Evolutionary conservation across 2,113 vertebrate genomes (phyloP).

Genomic region (Cyanocitta stelleri): DNA sequence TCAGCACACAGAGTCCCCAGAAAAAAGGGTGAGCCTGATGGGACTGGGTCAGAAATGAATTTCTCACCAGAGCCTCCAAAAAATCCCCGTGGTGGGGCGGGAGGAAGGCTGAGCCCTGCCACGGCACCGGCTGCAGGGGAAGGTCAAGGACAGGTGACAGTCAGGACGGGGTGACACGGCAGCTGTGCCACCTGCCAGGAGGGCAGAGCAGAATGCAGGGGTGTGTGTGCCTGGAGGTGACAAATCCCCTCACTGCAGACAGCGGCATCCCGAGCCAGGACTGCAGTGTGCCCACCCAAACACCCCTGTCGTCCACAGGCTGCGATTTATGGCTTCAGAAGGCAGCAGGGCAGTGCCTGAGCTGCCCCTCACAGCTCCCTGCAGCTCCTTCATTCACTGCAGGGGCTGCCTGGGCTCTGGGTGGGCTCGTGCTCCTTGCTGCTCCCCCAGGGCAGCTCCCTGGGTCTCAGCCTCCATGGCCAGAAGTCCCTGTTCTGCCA

Average conservation of each 20-base stretch:
- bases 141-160: not conserved
- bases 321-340: not conserved
- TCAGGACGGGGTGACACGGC: not conserved
- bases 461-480: not conserved
- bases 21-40: not conserved
- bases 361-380: not conserved
- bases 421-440: not conserved
- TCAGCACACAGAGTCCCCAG: not conserved
- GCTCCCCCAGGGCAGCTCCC: not conserved
- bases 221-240: not conserved
- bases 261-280: not conserved
- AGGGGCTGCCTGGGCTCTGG: not conserved
- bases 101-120: not conserved
- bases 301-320: not conserved
- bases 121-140: not conserved
- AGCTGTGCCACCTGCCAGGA: not conserved
- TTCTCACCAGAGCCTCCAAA: not conserved
- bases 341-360: not conserved
- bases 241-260: not conserved
- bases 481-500: not conserved
- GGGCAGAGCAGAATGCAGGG: not conserved
- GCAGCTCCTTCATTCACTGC: not conserved
- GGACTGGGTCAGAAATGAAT: not conserved
- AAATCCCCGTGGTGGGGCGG: not conserved
- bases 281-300: not conserved